These are phyloP conservation scores for Lacanobia oleracea DNA, from an alignment of 2,888 invertebrate species.

Conservation along the genomic window DNA sequence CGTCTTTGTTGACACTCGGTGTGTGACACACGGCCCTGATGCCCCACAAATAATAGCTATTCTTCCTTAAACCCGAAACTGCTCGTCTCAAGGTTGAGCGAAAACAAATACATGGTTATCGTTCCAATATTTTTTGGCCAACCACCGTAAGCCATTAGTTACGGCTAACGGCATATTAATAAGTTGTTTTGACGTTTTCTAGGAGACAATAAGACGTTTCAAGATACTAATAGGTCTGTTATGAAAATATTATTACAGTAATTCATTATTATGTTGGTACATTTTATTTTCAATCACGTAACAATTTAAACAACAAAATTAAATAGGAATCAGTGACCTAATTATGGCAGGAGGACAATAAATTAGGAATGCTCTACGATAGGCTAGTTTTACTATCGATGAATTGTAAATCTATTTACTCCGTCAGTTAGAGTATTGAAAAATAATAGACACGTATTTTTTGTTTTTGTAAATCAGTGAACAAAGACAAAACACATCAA, in stretches of 20 bases:
- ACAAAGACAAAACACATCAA: too few species aligned
- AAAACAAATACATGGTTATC: constrained; percentile 40
- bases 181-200: constrained; percentile 55
- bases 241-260: constrained; percentile 21
- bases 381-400: too few species aligned
- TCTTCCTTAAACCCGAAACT: constrained; percentile 53
- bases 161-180: constrained; percentile 49
- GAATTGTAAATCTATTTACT: too few species aligned
- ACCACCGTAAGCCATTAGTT: constrained; percentile 48
- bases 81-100: constrained; percentile 43
- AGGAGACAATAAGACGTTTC: constrained; percentile 35
- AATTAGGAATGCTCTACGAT: too few species aligned
- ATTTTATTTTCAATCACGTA: not conserved
- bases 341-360: constrained; percentile 57
- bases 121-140: constrained; percentile 63
- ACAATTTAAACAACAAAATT: constrained; percentile 10
- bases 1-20: constrained; percentile 72
- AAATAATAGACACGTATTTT: too few species aligned
- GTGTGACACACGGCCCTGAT: constrained; percentile 65
- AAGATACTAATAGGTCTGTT: constrained; percentile 25
- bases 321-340: constrained; percentile 25
- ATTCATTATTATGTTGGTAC: not conserved
- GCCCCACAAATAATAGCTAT: constrained; percentile 47
- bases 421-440: too few species aligned
- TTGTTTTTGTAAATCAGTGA: too few species aligned